These are phyloP conservation scores for Turnix velox DNA, from an alignment of 2,113 vertebrate genomes.

Conservation along the genomic window DNA sequence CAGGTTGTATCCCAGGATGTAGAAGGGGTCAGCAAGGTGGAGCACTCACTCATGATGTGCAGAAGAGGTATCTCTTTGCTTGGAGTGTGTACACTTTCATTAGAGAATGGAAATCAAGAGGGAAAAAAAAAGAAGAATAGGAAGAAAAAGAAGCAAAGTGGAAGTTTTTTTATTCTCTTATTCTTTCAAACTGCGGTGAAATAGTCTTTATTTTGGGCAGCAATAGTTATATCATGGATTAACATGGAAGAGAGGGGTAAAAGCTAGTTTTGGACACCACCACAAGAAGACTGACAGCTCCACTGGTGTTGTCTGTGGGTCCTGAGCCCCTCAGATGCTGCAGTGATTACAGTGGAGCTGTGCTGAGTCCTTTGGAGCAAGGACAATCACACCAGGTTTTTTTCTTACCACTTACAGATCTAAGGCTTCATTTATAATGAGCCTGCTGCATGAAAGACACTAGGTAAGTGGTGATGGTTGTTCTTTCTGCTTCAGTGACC, in stretches of 20 bases:
- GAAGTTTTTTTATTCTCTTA: too few species aligned
- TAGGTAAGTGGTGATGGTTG: accelerated
- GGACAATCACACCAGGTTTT: neutral
- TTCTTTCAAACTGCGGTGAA: neutral
- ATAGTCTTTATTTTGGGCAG: neutral
- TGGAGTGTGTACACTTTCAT: neutral
- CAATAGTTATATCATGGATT: neutral
- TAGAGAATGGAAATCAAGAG: neutral
- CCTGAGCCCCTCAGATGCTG: neutral
- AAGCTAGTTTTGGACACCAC: neutral
- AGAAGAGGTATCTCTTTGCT: neutral
- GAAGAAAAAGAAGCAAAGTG: neutral
- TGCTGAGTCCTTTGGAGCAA: neutral
- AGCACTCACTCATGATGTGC: neutral
- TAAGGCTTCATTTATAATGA: neutral
- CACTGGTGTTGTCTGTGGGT: neutral
- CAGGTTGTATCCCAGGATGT: neutral
- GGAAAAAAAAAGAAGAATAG: neutral
- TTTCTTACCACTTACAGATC: neutral
- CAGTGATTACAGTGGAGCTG: neutral
- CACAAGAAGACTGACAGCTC: neutral
- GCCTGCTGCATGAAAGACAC: neutral
- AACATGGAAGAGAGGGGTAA: neutral
- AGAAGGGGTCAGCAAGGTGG: neutral
- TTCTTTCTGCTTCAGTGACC: neutral